Evolutionary conservation across 2,113 vertebrate genomes (phyloP).

Genomic region (Anoura caudifer): DNA sequence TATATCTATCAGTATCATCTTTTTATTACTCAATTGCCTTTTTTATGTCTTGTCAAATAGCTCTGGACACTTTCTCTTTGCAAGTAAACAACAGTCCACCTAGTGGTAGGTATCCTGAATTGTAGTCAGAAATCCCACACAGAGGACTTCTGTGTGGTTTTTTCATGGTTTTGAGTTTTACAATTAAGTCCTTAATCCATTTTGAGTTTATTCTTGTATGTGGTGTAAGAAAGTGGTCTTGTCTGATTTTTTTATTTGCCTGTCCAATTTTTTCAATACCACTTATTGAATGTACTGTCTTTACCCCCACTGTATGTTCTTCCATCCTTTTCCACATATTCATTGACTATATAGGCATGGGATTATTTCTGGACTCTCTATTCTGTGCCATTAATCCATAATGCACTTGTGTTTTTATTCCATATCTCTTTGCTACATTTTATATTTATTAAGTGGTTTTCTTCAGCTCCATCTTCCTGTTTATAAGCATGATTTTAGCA

Average conservation of each 20-base stretch:
- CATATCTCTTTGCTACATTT: neutral
- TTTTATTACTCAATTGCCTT: neutral
- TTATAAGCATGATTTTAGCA: neutral
- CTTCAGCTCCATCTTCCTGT: neutral
- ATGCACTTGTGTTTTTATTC: neutral
- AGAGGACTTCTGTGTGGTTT: neutral
- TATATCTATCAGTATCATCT: neutral
- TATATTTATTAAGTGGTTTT: neutral
- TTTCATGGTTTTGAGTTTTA: neutral
- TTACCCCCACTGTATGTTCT: neutral
- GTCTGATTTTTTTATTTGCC: neutral
- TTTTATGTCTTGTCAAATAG: neutral
- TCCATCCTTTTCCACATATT: neutral
- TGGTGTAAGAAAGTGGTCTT: neutral
- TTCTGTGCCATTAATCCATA: neutral
- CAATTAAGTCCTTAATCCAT: neutral
- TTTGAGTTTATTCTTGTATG: neutral
- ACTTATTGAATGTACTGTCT: neutral
- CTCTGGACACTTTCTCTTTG: neutral
- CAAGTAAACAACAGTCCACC: constrained; percentile 18
- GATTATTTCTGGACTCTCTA: neutral
- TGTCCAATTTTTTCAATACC: neutral
- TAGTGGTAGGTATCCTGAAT: neutral
- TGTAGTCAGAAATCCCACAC: neutral
- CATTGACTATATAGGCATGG: neutral